Conservation (phyloP, 2,797 vertebrate genomes). For the Leontopithecus rosalia region DNA sequence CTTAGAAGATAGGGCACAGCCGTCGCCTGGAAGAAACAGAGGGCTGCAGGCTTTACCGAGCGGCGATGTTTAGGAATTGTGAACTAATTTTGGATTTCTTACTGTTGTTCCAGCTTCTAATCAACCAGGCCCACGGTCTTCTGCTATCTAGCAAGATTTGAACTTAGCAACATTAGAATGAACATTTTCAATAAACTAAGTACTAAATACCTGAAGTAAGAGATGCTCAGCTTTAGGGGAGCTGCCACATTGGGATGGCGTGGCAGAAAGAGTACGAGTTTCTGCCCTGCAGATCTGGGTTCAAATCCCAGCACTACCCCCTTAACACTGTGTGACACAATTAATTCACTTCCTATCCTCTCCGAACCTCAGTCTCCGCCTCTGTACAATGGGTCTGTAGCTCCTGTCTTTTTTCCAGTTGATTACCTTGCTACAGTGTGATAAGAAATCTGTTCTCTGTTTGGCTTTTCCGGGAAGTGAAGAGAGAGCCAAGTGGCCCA, state of each 20-base stretch:
- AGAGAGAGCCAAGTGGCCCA: not conserved
- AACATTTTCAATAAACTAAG: rapidly evolving
- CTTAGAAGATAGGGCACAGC: constrained; percentile 50
- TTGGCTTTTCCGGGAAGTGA: not conserved
- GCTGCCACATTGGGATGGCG: rapidly evolving
- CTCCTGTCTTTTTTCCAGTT: not conserved
- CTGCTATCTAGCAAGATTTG: not conserved
- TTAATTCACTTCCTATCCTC: rapidly evolving
- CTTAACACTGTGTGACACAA: rapidly evolving
- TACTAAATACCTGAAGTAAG: not conserved
- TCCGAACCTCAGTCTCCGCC: not conserved
- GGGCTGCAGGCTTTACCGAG: rapidly evolving
- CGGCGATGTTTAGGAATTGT: rapidly evolving
- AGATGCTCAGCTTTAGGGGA: rapidly evolving
- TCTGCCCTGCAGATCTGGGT: not conserved
- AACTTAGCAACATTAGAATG: not conserved
- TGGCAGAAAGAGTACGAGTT: rapidly evolving
- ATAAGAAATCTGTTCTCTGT: not conserved
- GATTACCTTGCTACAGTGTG: rapidly evolving
- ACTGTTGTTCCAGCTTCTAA: not conserved
- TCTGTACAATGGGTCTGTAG: not conserved
- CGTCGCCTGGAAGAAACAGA: constrained; percentile 60
- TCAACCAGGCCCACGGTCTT: rapidly evolving
- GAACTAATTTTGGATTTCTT: not conserved
- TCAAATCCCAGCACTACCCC: not conserved